A percentile compares a stretch with the other conserved stretches of the same genome.
Conservation (phyloP, 2,888 invertebrate species). For the Sphaerophoria rueppellii region DNA sequence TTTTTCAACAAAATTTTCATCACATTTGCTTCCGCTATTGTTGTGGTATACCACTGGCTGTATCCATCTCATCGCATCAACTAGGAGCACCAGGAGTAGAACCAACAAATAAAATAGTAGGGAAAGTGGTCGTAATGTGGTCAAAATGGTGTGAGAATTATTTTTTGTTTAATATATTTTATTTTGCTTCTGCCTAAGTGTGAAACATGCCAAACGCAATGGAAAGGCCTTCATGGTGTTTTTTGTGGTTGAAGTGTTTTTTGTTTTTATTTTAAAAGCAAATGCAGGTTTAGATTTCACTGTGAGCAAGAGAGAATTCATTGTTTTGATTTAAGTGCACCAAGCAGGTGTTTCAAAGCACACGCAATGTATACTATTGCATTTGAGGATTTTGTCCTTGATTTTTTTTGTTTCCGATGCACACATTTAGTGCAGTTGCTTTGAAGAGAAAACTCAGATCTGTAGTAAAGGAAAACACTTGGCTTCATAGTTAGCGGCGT, state of each 20-base stretch:
- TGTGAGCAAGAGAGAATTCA: no score
- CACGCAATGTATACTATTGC: no score
- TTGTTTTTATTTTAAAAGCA: background rate
- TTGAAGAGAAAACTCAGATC: no score
- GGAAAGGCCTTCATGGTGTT: slow-evolving; percentile 34
- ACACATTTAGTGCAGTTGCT: no score
- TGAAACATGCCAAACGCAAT: slow-evolving; percentile 30
- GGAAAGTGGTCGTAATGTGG: background rate
- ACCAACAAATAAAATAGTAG: background rate
- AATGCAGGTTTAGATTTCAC: background rate
- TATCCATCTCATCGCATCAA: background rate
- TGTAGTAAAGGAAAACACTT: no score
- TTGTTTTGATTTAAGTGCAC: no score
- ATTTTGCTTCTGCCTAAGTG: slow-evolving; percentile 49
- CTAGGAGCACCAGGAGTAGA: background rate
- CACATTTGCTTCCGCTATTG: slow-evolving; percentile 53
- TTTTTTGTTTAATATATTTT: slow-evolving; percentile 3
- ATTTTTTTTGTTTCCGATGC: no score
- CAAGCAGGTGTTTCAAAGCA: no score
- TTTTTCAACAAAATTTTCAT: slow-evolving; percentile 67
- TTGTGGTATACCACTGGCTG: background rate
- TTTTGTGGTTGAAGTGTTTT: background rate
- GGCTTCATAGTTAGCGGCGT: no score
- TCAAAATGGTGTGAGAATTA: background rate
- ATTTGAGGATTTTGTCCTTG: no score